Evolutionary conservation across 1,140 invertebrate genomes (phyloP), one percentile per base, ranked within the genome.

Genomic region (Cecropterus lyciades): DNA sequence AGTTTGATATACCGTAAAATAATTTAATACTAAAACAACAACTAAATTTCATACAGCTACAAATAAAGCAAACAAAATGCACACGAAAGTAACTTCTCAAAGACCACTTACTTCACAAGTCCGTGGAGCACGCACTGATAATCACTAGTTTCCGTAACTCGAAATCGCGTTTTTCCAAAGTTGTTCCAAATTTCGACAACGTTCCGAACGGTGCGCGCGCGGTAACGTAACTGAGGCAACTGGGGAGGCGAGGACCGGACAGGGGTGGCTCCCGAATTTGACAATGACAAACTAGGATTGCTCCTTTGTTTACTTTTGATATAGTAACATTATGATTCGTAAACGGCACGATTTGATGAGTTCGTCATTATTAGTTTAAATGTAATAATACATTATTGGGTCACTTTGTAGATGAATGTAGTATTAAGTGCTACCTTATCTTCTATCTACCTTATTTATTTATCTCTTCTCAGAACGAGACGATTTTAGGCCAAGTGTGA

Each of bases 231-330:
- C 73, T 75, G 73, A 73, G 30, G 30, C 30, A 9, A 33, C 6
- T 37, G 55, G 63, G 57, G 56, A 27, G 57, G 49, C 33, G 20
- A 62, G 67, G 67, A 75, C 51, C 43, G 52, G 69, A n/a, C n/a
- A n/a, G n/a, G n/a, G 73, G 70, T 75, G 63, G 56, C 45, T 59
- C n/a, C 60, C 13, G 52, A 70, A 73, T 68, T 65, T 66, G 63
- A 71, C 66, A 57, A 45, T 45, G 53, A 56, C 42, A 43, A 57
- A 45, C 40, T 45, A 45, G 20, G 13, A 14, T 9, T 13, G 20
- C 13, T 15, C 7, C 20, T 2, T 37, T 30, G 30, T 53, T 37
- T 10, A 15, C 8, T 37, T 33, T 53, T 37, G 14, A 37, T 20
- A 48, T 46, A 1, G 20, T 16, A 45, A 24, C 20, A 24, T 24